Percentiles rank a stretch among this genome's conserved stretches.
phyloP scores from a whole-genome alignment of 2,797 vertebrate genomes.

The Amphiprion clarkii region DNA sequence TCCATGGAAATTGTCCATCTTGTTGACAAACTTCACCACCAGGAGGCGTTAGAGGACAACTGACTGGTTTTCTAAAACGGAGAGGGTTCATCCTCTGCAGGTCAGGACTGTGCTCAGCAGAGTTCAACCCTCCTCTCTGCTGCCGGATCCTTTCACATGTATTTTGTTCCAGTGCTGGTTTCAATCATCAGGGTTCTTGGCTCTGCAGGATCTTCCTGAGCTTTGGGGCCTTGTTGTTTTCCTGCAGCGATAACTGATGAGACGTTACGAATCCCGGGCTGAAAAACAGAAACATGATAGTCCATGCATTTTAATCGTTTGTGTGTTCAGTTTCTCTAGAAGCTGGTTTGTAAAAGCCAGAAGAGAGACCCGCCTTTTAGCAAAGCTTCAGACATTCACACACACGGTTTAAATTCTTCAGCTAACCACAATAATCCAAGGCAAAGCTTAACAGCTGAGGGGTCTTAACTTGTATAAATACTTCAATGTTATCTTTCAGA shows the following conservation, averaged over 20 bases:
- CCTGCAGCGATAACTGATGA: background rate
- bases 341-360: constrained; percentile 19
- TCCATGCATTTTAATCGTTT: background rate
- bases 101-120: no score
- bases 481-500: constrained; percentile 14
- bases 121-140: no score
- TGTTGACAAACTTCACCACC: no score
- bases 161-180: constrained; percentile 2
- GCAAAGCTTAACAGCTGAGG: constrained; percentile 6
- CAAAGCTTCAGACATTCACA: constrained; percentile 9
- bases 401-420: background rate
- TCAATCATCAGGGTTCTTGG: constrained; percentile 30
- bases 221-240: background rate
- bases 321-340: constrained; percentile 16
- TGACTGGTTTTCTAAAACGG: background rate
- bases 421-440: constrained; percentile 21
- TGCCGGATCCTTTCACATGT: background rate
- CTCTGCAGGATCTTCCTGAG: background rate
- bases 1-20: no score
- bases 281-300: constrained; percentile 15
- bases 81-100: background rate
- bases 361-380: constrained; percentile 12
- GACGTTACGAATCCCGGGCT: constrained; percentile 2
- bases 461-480: constrained; percentile 30
- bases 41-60: no score